Evolutionary conservation across 30 jellyfish, hydroid and myxozoan species (phyloP), one percentile per base, ranked within the genome.

Genomic region (Chrysaora quinquecirrha): DNA sequence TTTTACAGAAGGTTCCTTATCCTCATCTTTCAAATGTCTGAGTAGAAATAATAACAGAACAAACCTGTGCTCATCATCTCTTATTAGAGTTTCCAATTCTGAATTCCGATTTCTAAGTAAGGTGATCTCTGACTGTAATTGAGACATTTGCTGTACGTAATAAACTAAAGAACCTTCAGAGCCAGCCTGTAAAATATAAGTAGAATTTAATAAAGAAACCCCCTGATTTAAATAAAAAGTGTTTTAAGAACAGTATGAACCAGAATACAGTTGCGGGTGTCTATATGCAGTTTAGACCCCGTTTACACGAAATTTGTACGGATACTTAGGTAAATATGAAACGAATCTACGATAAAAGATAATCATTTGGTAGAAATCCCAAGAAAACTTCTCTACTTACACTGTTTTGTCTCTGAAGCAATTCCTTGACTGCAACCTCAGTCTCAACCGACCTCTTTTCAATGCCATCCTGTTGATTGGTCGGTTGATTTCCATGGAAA

Each of bases 11-110:
- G n/a, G n/a, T n/a, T n/a, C n/a, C n/a, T n/a, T n/a, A n/a, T n/a
- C n/a, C n/a, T n/a, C n/a, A n/a, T n/a, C n/a, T n/a, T n/a, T n/a
- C n/a, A n/a, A n/a, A n/a, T n/a, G n/a, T n/a, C n/a, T n/a, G n/a
- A n/a, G n/a, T n/a, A n/a, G n/a, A n/a, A n/a, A n/a, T n/a, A n/a
- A n/a, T n/a, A n/a, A n/a, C n/a, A n/a, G n/a, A n/a, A n/a, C n/a
- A n/a, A n/a, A 88, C 97, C 97, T 76, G 21, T 74, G 97, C 21
- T 94, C 97, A 0, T 96, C 89, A 4, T 94, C 99, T 62, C 96
- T 58, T 16, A 87, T 2, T 0, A 74, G 78, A 30, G 88, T 52
- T 50, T 87, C 86, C 33, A 94, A 64, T 32, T 94, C 99, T 3
- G 73, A 25, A 54, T 71, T 78, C 50, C 80, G 77, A 50, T 61